A percentile compares a stretch with the other conserved stretches of the same genome.
phyloP scores from a whole-genome alignment of 2,888 invertebrate species.

The Lymantria dispar region DNA sequence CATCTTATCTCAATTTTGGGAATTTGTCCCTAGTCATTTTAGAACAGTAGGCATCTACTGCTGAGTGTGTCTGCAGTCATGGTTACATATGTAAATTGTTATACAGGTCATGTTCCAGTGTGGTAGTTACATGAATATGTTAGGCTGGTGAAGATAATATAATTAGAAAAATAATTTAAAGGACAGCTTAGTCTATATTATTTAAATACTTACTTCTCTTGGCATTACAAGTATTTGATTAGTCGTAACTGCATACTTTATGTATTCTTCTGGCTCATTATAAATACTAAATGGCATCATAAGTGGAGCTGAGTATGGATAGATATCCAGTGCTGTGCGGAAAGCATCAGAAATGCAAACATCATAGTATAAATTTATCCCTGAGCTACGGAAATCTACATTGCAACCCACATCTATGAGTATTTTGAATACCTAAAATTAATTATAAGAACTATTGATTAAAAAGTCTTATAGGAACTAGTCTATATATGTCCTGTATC shows the following conservation, averaged over 20 bases:
- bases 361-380: constrained; percentile 19
- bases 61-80: too few species aligned
- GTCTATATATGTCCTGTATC: too few species aligned
- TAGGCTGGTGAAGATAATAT: too few species aligned
- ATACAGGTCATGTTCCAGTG: too few species aligned
- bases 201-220: constrained; percentile 44
- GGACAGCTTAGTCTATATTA: background rate
- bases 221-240: constrained; percentile 51
- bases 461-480: too few species aligned
- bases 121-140: too few species aligned
- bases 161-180: background rate
- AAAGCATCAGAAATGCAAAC: constrained; percentile 66
- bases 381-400: constrained; percentile 63
- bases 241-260: constrained; percentile 47
- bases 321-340: constrained; percentile 55
- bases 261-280: constrained; percentile 61
- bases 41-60: too few species aligned
- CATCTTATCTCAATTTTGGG: too few species aligned
- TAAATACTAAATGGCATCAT: constrained; percentile 65
- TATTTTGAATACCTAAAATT: constrained; percentile 61
- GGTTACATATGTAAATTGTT: too few species aligned
- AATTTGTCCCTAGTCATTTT: too few species aligned
- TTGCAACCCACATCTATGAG: constrained; percentile 65
- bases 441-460: too few species aligned
- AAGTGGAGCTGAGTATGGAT: constrained; percentile 49